Percentiles rank a stretch among this genome's conserved stretches.
Conservation (phyloP, 1,140 invertebrate genomes). For the Eufriesea mexicana region DNA sequence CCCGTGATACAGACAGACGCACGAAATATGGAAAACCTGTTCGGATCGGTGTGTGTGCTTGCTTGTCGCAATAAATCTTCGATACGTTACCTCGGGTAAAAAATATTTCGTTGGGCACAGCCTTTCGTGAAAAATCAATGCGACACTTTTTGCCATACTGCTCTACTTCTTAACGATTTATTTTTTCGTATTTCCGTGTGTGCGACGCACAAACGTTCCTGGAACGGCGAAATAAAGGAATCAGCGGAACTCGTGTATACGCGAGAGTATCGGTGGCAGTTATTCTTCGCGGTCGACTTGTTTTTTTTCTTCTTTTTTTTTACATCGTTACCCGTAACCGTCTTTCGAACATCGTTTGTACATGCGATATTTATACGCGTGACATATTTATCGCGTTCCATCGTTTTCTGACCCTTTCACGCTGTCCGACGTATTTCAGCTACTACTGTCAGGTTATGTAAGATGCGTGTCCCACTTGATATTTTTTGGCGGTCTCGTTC, state of each 20-base stretch:
- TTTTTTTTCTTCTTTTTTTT: neutral
- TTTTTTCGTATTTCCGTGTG: neutral
- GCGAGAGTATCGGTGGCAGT: neutral
- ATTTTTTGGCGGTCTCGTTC: neutral
- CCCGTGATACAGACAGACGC: neutral
- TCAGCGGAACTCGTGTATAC: neutral
- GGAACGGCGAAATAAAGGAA: neutral
- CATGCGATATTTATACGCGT: neutral
- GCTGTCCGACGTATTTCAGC: neutral
- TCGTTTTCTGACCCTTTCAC: neutral
- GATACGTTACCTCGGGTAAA: neutral
- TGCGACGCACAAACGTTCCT: neutral
- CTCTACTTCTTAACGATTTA: too few species aligned
- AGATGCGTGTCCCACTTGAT: neutral
- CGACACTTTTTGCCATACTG: too few species aligned
- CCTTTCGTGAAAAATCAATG: neutral
- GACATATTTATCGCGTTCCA: neutral
- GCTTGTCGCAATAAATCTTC: conserved; percentile 2
- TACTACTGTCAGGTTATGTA: neutral
- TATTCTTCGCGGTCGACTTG: neutral
- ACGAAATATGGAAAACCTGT: conserved; percentile 25
- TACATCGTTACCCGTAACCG: neutral
- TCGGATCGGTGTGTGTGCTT: neutral
- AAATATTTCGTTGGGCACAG: neutral
- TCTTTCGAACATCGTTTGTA: neutral